Percentiles rank a stretch among this genome's conserved stretches.
Conservation (phyloP, 2,888 invertebrate species). For the Trichopria drosophilae region DNA sequence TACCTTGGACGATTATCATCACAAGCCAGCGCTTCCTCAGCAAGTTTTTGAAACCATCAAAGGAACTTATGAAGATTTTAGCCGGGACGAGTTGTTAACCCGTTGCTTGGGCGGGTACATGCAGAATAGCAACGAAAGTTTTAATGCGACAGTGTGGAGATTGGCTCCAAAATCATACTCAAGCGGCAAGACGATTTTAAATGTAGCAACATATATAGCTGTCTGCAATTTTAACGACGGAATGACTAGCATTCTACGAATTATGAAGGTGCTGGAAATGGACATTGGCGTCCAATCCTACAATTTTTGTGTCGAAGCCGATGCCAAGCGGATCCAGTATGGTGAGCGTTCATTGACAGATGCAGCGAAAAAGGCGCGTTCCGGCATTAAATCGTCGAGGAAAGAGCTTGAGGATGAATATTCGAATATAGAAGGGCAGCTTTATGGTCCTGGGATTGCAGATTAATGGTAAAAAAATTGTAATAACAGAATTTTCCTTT, state of each 20-base stretch:
- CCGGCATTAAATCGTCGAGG: too few relatives aligned
- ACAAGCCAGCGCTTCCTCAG: constrained; percentile 3
- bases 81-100: background rate
- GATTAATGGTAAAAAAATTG: constrained; percentile 15
- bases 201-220: constrained; percentile 20
- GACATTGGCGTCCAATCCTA: constrained; percentile 18
- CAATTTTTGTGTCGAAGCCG: background rate
- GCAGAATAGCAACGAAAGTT: constrained; percentile 26
- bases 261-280: constrained; percentile 15
- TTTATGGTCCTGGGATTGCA: too few relatives aligned
- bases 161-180: too few relatives aligned
- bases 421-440: too few relatives aligned
- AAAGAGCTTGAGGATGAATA: too few relatives aligned
- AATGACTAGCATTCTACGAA: constrained; percentile 14
- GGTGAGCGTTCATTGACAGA: constrained; percentile 14
- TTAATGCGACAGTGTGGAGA: too few relatives aligned
- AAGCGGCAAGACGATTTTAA: constrained; percentile 21
- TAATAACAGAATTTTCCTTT: too few relatives aligned
- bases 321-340: constrained; percentile 6
- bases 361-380: constrained; percentile 22
- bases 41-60: background rate
- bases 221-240: constrained; percentile 17
- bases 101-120: background rate
- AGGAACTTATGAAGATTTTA: constrained; percentile 1
- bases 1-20: background rate